These are phyloP conservation scores for Cheilosia scutellata DNA, from an alignment of 2,888 invertebrate species.

Conservation along the genomic window DNA sequence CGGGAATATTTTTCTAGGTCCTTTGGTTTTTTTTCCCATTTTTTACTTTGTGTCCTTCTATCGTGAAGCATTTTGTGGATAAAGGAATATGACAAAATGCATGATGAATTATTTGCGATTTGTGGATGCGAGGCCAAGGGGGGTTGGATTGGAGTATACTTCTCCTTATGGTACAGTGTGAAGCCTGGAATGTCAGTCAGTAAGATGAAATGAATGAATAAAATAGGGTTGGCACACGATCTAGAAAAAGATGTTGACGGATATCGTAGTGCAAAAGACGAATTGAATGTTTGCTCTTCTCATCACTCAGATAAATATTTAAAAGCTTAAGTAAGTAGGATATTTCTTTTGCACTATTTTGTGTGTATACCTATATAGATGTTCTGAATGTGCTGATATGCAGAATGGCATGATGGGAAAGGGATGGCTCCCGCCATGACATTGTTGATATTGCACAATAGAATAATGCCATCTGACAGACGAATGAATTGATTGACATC, in stretches of 20 bases:
- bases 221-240: conserved; percentile 20
- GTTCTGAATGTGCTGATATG: too few species aligned
- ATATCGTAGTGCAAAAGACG: conserved; percentile 48
- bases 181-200: conserved; percentile 19
- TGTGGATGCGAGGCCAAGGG: conserved; percentile 26
- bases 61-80: conserved; percentile 56
- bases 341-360: conserved; percentile 33
- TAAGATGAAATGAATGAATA: conserved; percentile 53
- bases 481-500: neutral
- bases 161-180: neutral
- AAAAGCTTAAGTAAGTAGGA: conserved; percentile 38
- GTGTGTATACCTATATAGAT: too few species aligned
- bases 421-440: neutral
- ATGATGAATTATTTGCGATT: conserved; percentile 72
- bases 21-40: neutral
- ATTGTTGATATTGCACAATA: conserved; percentile 7
- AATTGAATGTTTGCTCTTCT: conserved; percentile 57
- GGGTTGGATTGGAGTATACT: conserved; percentile 7
- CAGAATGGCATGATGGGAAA: too few species aligned
- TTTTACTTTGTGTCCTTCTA: conserved; percentile 6
- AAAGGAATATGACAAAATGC: conserved; percentile 71
- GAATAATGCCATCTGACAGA: conserved; percentile 11
- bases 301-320: conserved; percentile 61
- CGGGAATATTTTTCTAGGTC: conserved; percentile 43
- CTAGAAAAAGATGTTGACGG: conserved; percentile 23